A percentile compares a stretch with the other conserved stretches of the same genome.
These are phyloP conservation scores for Paracanthobrama guichenoti DNA, from an alignment of 2,113 vertebrate genomes.

Conservation along the genomic window DNA sequence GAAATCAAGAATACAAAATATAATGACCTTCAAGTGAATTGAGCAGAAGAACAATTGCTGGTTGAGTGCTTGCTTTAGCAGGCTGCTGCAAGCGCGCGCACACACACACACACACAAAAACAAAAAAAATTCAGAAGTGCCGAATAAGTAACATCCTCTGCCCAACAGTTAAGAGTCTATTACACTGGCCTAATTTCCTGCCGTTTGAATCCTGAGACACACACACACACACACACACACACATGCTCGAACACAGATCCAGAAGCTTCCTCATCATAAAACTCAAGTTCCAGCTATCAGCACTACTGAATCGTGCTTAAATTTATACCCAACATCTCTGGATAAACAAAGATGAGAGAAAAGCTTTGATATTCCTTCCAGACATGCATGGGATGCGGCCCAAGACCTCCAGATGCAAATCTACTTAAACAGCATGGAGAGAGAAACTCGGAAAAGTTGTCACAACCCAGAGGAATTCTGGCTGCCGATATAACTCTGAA, in stretches of 20 bases:
- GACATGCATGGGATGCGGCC: slow-evolving; percentile 43
- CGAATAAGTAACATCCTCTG: neutral
- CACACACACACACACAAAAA: too few relatives aligned
- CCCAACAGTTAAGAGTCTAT: slow-evolving; percentile 31
- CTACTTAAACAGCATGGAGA: slow-evolving; percentile 56
- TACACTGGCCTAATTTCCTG: slow-evolving; percentile 24
- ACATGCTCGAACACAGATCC: neutral
- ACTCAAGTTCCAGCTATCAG: neutral
- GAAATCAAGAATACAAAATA: neutral
- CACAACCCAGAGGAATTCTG: slow-evolving; percentile 44
- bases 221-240: slow-evolving; percentile 37
- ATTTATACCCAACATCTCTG: slow-evolving; percentile 47
- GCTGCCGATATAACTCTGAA: slow-evolving; percentile 30
- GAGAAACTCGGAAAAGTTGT: slow-evolving; percentile 47
- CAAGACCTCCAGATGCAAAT: slow-evolving; percentile 66
- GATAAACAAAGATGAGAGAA: slow-evolving; percentile 53
- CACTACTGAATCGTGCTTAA: slow-evolving; percentile 38
- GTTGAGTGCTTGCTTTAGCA: neutral
- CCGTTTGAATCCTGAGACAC: slow-evolving; percentile 24
- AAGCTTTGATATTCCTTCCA: slow-evolving; percentile 49
- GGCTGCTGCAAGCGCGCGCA: neutral
- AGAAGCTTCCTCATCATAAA: slow-evolving; percentile 32
- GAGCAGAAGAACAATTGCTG: neutral
- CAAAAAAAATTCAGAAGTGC: neutral
- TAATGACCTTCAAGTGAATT: neutral